These are phyloP conservation scores for Elymnias hypermnestra DNA, from an alignment of 1,140 invertebrate genomes.

Conservation along the genomic window DNA sequence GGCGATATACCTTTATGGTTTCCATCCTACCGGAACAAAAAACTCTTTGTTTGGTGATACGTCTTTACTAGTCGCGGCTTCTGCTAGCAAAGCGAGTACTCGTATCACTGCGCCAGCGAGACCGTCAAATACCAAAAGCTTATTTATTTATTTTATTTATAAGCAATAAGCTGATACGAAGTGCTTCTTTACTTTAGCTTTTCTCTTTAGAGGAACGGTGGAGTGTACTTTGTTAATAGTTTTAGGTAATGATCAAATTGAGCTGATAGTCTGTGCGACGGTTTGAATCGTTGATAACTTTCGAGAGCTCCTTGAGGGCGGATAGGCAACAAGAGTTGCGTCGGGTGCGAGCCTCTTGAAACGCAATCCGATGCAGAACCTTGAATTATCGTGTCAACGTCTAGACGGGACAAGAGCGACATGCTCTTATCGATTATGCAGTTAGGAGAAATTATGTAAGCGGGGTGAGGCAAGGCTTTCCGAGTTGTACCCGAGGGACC, in stretches of 20 bases:
- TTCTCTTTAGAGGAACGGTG: conserved; percentile 8
- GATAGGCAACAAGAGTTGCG: conserved; percentile 25
- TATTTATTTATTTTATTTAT: too few relatives aligned
- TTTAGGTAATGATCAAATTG: conserved; percentile 7
- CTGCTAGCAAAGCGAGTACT: too few relatives aligned
- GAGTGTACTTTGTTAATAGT: neutral
- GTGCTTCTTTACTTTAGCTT: too few relatives aligned
- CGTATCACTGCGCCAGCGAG: too few relatives aligned
- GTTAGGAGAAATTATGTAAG: conserved; percentile 63
- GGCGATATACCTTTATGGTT: too few relatives aligned
- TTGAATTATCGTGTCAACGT: conserved; percentile 43
- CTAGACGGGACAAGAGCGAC: conserved; percentile 49
- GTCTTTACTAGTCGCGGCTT: too few relatives aligned
- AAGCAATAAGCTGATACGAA: too few relatives aligned
- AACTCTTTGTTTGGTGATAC: too few relatives aligned
- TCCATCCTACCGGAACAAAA: too few relatives aligned
- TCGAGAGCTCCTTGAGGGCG: conserved; percentile 29
- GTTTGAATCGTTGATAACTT: conserved; percentile 30
- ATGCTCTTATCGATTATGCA: conserved; percentile 62
- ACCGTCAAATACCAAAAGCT: too few relatives aligned
- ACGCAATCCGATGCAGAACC: conserved; percentile 36
- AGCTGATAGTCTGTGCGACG: conserved; percentile 12
- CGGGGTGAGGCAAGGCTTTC: conserved; percentile 38
- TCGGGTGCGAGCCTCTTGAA: conserved; percentile 28
- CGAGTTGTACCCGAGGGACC: conserved; percentile 31